These are phyloP conservation scores for Asteroscopus sphinx DNA, from an alignment of 2,888 invertebrate species.

Conservation along the genomic window DNA sequence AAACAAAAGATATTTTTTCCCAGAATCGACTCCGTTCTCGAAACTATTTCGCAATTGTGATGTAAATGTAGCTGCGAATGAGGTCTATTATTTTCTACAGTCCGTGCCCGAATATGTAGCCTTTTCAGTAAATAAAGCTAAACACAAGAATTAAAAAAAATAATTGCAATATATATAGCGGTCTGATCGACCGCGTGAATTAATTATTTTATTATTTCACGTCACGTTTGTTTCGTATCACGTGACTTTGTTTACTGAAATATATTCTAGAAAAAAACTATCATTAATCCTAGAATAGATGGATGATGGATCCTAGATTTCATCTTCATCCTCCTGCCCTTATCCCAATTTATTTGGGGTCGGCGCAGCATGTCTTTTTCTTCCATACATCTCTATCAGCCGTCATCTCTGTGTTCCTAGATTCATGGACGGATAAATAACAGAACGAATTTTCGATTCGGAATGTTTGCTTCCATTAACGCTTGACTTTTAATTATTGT, in stretches of 20 bases:
- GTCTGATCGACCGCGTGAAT: neutral
- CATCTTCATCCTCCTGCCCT: too few relatives aligned
- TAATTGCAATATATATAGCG: neutral
- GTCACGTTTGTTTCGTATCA: too few relatives aligned
- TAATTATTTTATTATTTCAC: neutral
- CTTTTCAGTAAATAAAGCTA: slow-evolving; percentile 1
- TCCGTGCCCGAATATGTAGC: neutral
- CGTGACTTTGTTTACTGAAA: neutral
- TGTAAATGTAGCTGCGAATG: slow-evolving; percentile 19
- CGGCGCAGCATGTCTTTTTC: too few relatives aligned
- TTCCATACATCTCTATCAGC: too few relatives aligned
- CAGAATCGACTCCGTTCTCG: slow-evolving; percentile 2
- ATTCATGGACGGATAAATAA: too few relatives aligned
- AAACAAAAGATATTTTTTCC: slow-evolving; percentile 24
- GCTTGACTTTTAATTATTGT: too few relatives aligned
- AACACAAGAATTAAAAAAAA: too few relatives aligned
- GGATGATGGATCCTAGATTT: too few relatives aligned
- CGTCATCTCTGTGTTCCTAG: too few relatives aligned
- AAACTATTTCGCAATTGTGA: slow-evolving; percentile 18
- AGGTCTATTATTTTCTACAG: slow-evolving; percentile 1
- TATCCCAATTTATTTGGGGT: too few relatives aligned
- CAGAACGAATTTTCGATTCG: neutral
- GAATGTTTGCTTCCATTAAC: neutral
- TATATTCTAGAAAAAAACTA: neutral
- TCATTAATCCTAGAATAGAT: neutral